A percentile compares a stretch with the other conserved stretches of the same genome.
phyloP scores from a whole-genome alignment of 2,113 vertebrate genomes.

The Phodopus roborovskii region DNA sequence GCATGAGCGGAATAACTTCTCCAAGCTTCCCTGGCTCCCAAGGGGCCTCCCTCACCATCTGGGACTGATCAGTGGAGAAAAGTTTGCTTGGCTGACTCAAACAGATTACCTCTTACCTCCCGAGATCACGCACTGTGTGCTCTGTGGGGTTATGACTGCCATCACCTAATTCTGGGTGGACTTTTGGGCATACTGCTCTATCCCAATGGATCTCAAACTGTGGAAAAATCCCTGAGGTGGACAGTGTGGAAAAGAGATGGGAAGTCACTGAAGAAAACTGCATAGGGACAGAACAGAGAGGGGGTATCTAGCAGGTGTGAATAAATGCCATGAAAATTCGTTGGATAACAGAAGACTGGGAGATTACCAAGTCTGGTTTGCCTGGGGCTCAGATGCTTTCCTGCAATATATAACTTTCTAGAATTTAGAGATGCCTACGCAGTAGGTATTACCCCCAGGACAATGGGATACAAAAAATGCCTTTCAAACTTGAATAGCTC shows the following conservation, averaged over 20 bases:
- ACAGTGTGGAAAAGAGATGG: background rate
- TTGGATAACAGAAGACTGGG: background rate
- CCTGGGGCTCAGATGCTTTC: fast-evolving
- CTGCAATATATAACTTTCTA: background rate
- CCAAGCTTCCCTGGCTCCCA: fast-evolving
- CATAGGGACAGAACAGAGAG: background rate
- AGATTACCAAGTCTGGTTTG: background rate
- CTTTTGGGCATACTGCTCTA: background rate
- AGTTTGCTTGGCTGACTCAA: background rate
- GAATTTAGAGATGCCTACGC: background rate
- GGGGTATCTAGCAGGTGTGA: background rate
- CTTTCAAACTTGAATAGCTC: background rate
- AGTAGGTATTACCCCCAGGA: background rate
- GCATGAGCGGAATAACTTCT: constrained; percentile 24
- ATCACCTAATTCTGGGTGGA: background rate
- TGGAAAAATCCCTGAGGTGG: background rate
- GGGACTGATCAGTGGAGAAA: background rate
- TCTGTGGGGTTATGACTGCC: background rate
- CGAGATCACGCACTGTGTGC: fast-evolving
- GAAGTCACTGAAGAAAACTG: fast-evolving
- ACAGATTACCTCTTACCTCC: background rate
- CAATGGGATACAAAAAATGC: fast-evolving
- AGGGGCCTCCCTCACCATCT: background rate
- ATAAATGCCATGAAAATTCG: background rate
- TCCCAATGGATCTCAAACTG: background rate